Conservation (phyloP, 2,888 invertebrate genomes). For the Thera obeliscata region DNA sequence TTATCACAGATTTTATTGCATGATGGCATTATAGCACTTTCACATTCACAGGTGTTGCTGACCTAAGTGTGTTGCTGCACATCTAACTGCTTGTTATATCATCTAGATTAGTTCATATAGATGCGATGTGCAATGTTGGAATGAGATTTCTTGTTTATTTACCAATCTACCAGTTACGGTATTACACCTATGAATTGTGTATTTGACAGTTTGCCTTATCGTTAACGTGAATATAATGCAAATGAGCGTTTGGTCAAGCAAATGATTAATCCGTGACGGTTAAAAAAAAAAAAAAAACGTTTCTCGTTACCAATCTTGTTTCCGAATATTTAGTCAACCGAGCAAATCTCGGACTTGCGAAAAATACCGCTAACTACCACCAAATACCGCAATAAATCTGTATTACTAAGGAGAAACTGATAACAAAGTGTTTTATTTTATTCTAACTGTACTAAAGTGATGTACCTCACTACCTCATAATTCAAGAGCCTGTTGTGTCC, state of each 20-base stretch:
- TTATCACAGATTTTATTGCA: slow-evolving; percentile 15
- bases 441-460: slow-evolving; percentile 18
- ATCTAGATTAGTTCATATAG: slow-evolving; percentile 32
- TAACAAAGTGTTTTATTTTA: slow-evolving; percentile 29
- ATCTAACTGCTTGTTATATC: slow-evolving; percentile 37
- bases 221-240: background rate
- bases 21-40: slow-evolving; percentile 28
- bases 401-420: slow-evolving; percentile 31
- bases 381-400: slow-evolving; percentile 32
- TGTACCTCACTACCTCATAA: too few relatives aligned
- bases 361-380: slow-evolving; percentile 31
- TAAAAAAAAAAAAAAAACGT: background rate
- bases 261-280: background rate
- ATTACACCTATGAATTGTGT: background rate
- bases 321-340: slow-evolving; percentile 34
- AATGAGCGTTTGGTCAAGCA: slow-evolving; percentile 1
- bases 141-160: slow-evolving; percentile 14
- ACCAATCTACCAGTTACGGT: too few relatives aligned
- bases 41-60: slow-evolving; percentile 32
- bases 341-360: slow-evolving; percentile 35
- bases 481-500: too few relatives aligned
- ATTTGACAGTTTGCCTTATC: background rate
- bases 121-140: slow-evolving; percentile 33
- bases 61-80: slow-evolving; percentile 22
- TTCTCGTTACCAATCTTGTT: slow-evolving; percentile 9